Base-by-base conservation (phyloP, 2,888 invertebrate species). In the Villa cingulata region DNA sequence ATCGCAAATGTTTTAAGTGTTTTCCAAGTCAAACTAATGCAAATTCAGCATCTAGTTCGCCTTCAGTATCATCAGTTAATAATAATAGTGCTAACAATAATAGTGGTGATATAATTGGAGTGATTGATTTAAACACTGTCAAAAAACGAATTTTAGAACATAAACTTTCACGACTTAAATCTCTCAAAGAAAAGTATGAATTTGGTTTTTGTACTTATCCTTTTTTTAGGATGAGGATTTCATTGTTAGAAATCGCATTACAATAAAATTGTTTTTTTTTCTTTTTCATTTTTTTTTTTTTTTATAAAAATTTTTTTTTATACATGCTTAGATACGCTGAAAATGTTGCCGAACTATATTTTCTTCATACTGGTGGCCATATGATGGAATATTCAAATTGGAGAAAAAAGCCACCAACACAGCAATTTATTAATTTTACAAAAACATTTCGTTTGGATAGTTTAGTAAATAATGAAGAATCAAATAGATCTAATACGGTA, bases 361-460 rank as follows among this genome's bases (percentile, higher is more conserved):
- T 86, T 71, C 77, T 92, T 59, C 86, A 88, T 71, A 80, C 79
- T 59, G 85, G 85, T 57, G 87, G 88, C 53, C 87, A 88, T 71
- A 80, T 91, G 74, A 81, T 89, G 78, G 92, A 94, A 66, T 87
- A 83, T 70, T 78, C 79, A 57, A 73, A 77, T 57, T 92, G 89
- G 85, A 81, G 83, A 57, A 88, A 87, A 68, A 75, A 83, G 58
- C 83, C 87, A 54, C 79, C 85, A 49, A 77, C 80, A 55, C 78
- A 82, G 51, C 81, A 82, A 64, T 81, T 86, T 62, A 63, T 82
- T 51, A 76, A 81, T 46, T 88, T 86, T 66, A 72, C 86, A 57
- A 81, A 82, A 61, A 81, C 84, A 59, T 78, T 83, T 58, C 75
- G 76, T 51, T 74, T 84, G 58, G 79, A 80, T 58, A 74, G 75